Base-by-base conservation (phyloP, 1,140 invertebrate genomes). In the Helicorthomorpha holstii region DNA sequence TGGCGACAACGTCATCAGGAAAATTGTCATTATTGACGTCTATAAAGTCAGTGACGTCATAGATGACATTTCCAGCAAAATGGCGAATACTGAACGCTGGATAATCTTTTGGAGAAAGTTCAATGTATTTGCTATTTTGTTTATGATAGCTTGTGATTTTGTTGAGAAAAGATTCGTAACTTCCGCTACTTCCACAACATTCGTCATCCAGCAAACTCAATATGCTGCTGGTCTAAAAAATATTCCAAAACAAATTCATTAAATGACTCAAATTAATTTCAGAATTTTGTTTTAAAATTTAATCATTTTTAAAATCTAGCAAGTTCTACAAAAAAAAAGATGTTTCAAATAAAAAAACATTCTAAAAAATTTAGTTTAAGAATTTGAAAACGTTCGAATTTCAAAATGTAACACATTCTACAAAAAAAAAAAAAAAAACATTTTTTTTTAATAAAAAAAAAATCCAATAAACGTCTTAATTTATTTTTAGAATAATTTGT, bases 201-300 rank as follows among this genome's bases (percentile, higher is more conserved):
- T 93, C 88, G n/a, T 84, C 85, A 67, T 94, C 89, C 54, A 94
- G 67, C 78, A 93, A 87, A 59, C 85, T 90, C 38, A 95, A 67
- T 52, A 95, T 69, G 14, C 90, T 90, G 2, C 85, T 92, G 56
- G 86, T 77, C 77, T 82, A 60, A n/a, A n/a, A n/a, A n/a, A n/a
- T n/a, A n/a, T n/a, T n/a, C n/a, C n/a, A n/a, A n/a, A n/a, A n/a
- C n/a, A n/a, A n/a, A n/a, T n/a, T n/a, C n/a, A n/a, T n/a, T n/a
- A n/a, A n/a, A n/a, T n/a, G n/a, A n/a, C n/a, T n/a, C n/a, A n/a
- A n/a, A n/a, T n/a, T n/a, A n/a, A n/a, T n/a, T n/a, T n/a, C n/a
- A n/a, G n/a, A n/a, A n/a, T n/a, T n/a, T n/a, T n/a, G n/a, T n/a
- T n/a, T n/a, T n/a, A n/a, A n/a, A n/a, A n/a, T n/a, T n/a, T n/a